phyloP scores from a whole-genome alignment of 1,140 invertebrate species.

The Drosophila micromelanica region DNA sequence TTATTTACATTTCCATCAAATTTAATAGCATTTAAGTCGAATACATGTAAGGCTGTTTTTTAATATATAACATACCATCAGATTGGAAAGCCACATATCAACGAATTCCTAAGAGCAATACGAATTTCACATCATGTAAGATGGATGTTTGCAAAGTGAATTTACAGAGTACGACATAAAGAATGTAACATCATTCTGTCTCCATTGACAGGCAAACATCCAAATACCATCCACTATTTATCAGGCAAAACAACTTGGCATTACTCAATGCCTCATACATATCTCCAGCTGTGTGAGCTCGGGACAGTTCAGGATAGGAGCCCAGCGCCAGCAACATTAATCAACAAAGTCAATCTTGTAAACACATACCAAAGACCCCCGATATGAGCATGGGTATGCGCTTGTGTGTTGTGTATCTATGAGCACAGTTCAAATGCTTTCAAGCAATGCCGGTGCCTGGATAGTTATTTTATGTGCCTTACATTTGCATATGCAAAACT shows the following conservation, averaged over 20 bases:
- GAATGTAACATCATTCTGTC: not conserved
- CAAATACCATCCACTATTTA: constrained; percentile 28
- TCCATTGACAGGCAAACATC: constrained; percentile 1
- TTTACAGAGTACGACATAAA: not conserved
- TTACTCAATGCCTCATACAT: constrained; percentile 41
- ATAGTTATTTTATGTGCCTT: constrained; percentile 17
- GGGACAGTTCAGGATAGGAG: not conserved
- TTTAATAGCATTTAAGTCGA: not conserved
- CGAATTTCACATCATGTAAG: not conserved
- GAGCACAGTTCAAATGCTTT: constrained; percentile 10
- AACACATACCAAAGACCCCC: constrained; percentile 34
- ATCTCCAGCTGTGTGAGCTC: constrained; percentile 35
- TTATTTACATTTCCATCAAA: not conserved
- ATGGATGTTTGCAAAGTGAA: not conserved
- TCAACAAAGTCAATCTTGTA: constrained; percentile 64
- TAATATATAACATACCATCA: not conserved
- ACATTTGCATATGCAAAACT: constrained; percentile 50
- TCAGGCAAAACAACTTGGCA: constrained; percentile 29
- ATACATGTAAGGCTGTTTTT: not conserved
- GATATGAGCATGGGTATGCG: not conserved
- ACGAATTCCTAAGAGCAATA: not conserved
- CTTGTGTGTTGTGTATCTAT: not conserved
- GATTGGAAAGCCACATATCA: not conserved
- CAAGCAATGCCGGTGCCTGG: constrained; percentile 2
- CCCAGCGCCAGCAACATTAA: constrained; percentile 57